These are phyloP conservation scores for Lochmaea crataegi DNA, from an alignment of 2,888 invertebrate species.

Conservation along the genomic window DNA sequence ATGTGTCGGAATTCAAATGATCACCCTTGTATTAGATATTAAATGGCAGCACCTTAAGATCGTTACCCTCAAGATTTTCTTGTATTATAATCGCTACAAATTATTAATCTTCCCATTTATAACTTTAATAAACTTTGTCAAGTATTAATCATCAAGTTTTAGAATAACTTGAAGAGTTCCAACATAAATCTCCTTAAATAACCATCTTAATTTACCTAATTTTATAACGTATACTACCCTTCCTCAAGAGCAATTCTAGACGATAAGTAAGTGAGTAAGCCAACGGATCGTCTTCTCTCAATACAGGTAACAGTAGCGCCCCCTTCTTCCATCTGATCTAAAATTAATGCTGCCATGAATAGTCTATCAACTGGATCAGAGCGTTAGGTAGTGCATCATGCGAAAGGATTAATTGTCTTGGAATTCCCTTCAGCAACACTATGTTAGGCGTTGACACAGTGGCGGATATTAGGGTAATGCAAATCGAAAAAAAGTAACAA, in stretches of 20 bases:
- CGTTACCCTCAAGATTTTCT: too few relatives aligned
- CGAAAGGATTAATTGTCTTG: slow-evolving; percentile 34
- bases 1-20: too few relatives aligned
- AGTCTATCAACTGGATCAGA: slow-evolving; percentile 31
- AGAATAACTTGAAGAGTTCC: background rate
- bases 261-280: background rate
- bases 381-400: slow-evolving; percentile 22
- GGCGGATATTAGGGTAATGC: background rate
- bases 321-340: slow-evolving; percentile 24
- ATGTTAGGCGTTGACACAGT: background rate
- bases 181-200: slow-evolving; percentile 1
- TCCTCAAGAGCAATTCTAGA: background rate
- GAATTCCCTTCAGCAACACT: slow-evolving; percentile 20
- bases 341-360: slow-evolving; percentile 32
- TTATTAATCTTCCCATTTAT: background rate
- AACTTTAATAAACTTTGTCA: background rate
- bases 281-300: background rate
- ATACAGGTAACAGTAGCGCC: background rate
- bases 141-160: background rate
- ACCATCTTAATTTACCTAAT: background rate
- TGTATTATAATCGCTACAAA: background rate
- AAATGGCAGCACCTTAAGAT: too few relatives aligned
- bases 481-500: background rate
- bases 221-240: background rate
- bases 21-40: too few relatives aligned